phyloP scores from a whole-genome alignment of 2,888 invertebrate species.

The Platerodrilus igneus region DNA sequence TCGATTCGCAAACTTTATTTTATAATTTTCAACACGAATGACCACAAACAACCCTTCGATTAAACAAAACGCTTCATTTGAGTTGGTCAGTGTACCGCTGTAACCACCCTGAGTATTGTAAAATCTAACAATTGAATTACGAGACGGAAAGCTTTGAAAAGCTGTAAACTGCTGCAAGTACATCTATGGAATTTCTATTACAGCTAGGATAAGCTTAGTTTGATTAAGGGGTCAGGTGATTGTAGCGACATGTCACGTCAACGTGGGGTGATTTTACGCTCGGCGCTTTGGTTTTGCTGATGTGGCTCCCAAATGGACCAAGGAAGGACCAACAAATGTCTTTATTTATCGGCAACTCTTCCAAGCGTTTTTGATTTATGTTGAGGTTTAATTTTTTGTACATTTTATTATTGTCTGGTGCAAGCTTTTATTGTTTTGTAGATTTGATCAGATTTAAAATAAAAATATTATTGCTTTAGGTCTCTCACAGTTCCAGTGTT shows the following conservation, averaged over 20 bases:
- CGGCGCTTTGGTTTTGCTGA: slow-evolving; percentile 38
- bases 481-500: no score
- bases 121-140: slow-evolving; percentile 12
- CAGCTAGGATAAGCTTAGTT: slow-evolving; percentile 14
- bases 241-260: slow-evolving; percentile 33
- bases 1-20: no score
- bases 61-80: no score
- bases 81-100: no score
- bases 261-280: slow-evolving; percentile 38
- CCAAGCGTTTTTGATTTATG: slow-evolving; percentile 35
- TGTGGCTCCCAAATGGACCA: slow-evolving; percentile 37
- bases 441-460: no score
- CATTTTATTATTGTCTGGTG: slow-evolving; percentile 40
- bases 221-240: slow-evolving; percentile 27
- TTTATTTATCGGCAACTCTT: slow-evolving; percentile 42
- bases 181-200: slow-evolving; percentile 21
- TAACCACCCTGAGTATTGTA: slow-evolving; percentile 12
- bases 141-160: no score
- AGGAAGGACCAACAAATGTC: slow-evolving; percentile 32
- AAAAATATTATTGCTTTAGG: no score
- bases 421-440: no score
- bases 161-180: slow-evolving; percentile 17
- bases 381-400: slow-evolving; percentile 34
- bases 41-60: no score
- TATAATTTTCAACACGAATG: no score